phyloP scores from a whole-genome alignment of 1,140 invertebrate genomes.

The Galleria mellonella region DNA sequence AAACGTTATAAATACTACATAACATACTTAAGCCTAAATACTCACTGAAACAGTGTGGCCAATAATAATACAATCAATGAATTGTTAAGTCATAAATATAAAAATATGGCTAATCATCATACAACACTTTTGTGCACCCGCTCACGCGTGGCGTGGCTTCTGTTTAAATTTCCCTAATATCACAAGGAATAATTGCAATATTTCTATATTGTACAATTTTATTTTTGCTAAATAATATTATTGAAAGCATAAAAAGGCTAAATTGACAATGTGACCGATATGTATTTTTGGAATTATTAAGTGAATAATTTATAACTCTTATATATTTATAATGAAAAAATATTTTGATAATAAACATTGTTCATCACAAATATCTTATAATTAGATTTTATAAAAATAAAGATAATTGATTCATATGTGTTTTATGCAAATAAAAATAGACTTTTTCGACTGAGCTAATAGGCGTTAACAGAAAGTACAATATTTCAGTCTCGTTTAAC shows the following conservation, averaged over 20 bases:
- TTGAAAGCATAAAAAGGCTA: slow-evolving; percentile 39
- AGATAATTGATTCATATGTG: slow-evolving; percentile 15
- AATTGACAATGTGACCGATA: slow-evolving; percentile 48
- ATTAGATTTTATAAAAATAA: slow-evolving; percentile 22
- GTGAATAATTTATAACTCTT: slow-evolving; percentile 4
- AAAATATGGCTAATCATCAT: slow-evolving; percentile 67
- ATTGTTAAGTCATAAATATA: slow-evolving; percentile 55
- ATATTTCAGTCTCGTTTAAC: slow-evolving; percentile 5
- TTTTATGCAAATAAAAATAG: slow-evolving; percentile 20
- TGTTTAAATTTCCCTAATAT: slow-evolving; percentile 55
- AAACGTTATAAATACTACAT: slow-evolving; percentile 70
- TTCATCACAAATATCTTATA: neutral
- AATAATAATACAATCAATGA: slow-evolving; percentile 36
- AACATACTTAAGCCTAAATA: slow-evolving; percentile 65
- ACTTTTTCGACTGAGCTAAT: neutral
- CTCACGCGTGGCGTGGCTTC: slow-evolving; percentile 13
- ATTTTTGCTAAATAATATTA: slow-evolving; percentile 17
- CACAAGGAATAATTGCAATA: slow-evolving; percentile 59
- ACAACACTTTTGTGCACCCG: slow-evolving; percentile 56
- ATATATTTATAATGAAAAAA: slow-evolving; percentile 9
- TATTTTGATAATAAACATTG: neutral
- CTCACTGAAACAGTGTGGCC: slow-evolving; percentile 53
- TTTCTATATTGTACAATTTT: slow-evolving; percentile 37
- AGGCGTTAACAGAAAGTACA: slow-evolving; percentile 5
- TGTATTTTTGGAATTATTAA: slow-evolving; percentile 34